A percentile compares a stretch with the other conserved stretches of the same genome.
phyloP scores from a whole-genome alignment of 2,888 invertebrate genomes.

The Leptopterna dolabrata region DNA sequence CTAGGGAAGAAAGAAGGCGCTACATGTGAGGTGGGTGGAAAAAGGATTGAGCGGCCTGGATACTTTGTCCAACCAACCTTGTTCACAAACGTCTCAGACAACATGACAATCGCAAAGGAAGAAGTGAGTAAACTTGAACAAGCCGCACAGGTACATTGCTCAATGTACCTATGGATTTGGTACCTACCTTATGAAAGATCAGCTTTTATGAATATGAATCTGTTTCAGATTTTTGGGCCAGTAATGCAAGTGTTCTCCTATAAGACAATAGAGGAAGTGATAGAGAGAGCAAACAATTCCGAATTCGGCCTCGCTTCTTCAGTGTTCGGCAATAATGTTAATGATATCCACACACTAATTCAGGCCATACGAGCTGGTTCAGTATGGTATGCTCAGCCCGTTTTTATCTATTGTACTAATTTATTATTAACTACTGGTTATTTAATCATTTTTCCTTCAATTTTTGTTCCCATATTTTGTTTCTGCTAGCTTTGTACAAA shows the following conservation, averaged over 20 bases:
- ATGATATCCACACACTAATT: slow-evolving; percentile 80
- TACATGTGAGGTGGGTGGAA: slow-evolving; percentile 80
- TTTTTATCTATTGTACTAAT: no score
- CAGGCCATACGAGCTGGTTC: slow-evolving; percentile 83
- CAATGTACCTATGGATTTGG: neutral
- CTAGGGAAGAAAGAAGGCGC: slow-evolving; percentile 85
- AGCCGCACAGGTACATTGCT: neutral
- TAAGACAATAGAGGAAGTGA: slow-evolving; percentile 80
- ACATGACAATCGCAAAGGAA: slow-evolving; percentile 81
- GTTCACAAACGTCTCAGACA: slow-evolving; percentile 80
- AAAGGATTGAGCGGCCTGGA: slow-evolving; percentile 75
- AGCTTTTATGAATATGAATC: no score
- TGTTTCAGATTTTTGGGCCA: slow-evolving; percentile 85
- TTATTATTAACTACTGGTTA: no score
- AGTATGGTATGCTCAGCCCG: slow-evolving; percentile 75
- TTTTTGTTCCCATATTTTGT: no score
- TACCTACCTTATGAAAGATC: no score
- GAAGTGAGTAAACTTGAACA: slow-evolving; percentile 71
- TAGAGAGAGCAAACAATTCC: slow-evolving; percentile 84
- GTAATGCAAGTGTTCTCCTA: slow-evolving; percentile 89
- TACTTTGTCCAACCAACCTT: slow-evolving; percentile 84
- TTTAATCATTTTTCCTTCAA: no score
- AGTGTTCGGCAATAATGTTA: slow-evolving; percentile 82
- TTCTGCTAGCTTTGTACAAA: no score
- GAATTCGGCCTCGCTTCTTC: slow-evolving; percentile 86